Conservation (phyloP, 1,140 invertebrate genomes). For the Caerostris extrusa region DNA sequence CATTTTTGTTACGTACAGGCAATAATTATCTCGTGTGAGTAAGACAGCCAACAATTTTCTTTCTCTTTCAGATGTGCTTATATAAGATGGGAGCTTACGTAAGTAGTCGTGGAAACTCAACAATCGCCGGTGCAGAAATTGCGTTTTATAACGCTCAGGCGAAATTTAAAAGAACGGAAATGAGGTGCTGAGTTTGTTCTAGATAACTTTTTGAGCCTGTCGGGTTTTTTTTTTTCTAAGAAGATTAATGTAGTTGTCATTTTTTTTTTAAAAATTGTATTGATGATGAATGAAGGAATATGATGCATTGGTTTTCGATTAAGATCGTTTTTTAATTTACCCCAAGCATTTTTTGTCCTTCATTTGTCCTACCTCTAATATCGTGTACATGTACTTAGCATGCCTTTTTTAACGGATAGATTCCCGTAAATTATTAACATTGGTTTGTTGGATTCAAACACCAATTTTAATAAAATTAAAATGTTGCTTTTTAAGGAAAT, state of each 20-base stretch:
- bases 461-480: too few species aligned
- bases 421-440: too few species aligned
- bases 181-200: background rate
- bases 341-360: background rate
- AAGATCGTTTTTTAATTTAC: background rate
- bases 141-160: background rate
- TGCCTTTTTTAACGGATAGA: background rate
- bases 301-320: background rate
- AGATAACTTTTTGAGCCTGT: background rate
- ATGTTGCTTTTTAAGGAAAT: too few species aligned
- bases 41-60: slow-evolving; percentile 21
- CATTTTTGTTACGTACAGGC: slow-evolving; percentile 38
- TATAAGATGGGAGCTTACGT: slow-evolving; percentile 9
- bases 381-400: background rate
- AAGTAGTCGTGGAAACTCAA: background rate
- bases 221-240: background rate
- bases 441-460: too few species aligned
- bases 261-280: background rate
- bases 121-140: background rate
- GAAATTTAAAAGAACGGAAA: slow-evolving; percentile 11
- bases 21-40: slow-evolving; percentile 22
- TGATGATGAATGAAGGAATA: background rate
- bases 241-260: background rate
- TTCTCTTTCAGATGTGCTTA: background rate
- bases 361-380: background rate